These are phyloP conservation scores for Diphyllodes magnificus DNA, from an alignment of 2,113 vertebrate species.

Conservation along the genomic window DNA sequence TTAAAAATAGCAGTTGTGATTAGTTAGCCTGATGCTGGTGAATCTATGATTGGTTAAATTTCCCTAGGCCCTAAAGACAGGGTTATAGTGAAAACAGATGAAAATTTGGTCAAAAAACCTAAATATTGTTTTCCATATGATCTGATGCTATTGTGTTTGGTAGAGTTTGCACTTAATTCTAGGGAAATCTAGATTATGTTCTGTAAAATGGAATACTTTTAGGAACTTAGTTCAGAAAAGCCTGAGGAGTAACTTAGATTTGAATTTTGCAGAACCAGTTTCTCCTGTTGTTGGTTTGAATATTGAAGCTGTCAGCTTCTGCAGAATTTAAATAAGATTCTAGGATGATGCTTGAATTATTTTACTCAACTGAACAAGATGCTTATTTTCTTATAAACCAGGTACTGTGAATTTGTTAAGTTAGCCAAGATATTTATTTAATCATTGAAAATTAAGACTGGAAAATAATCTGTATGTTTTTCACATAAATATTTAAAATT, in stretches of 20 bases:
- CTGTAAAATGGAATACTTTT: not conserved
- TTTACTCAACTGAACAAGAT: not conserved
- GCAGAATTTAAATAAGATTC: not conserved
- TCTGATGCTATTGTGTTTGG: not conserved
- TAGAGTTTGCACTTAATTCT: not conserved
- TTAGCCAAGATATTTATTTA: not conserved
- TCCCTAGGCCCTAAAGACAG: not conserved
- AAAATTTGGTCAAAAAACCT: not conserved
- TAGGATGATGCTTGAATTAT: not conserved
- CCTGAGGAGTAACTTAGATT: not conserved
- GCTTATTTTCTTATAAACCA: not conserved
- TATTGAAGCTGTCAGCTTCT: not conserved
- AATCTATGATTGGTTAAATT: not conserved
- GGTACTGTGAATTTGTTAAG: not conserved
- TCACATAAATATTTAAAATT: not conserved
- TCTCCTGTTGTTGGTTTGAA: not conserved
- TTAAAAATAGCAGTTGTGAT: not conserved
- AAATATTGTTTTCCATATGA: not conserved
- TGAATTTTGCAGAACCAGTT: not conserved
- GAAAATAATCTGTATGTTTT: not conserved
- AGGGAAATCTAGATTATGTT: not conserved
- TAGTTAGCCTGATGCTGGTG: not conserved
- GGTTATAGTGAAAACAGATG: not conserved
- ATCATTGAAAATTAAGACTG: not conserved
- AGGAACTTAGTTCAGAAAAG: not conserved